Conservation (phyloP, 2,888 invertebrate species). For the Netelia virgata region DNA sequence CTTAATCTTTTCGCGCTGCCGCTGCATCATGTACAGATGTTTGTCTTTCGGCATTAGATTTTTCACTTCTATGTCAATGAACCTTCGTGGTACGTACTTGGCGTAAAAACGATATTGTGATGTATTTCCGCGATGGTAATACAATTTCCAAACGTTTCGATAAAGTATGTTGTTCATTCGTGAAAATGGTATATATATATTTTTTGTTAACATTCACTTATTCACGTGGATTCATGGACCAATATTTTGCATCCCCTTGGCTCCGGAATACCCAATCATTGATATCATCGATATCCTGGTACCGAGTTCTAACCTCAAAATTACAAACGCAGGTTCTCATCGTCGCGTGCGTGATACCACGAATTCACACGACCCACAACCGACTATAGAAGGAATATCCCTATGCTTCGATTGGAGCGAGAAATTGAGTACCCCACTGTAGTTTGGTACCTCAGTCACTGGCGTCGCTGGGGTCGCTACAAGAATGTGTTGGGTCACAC, state of each 20-base stretch:
- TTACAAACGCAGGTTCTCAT: background rate
- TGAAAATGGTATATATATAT: slow-evolving; percentile 16
- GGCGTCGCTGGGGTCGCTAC: too few relatives aligned
- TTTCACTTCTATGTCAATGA: background rate
- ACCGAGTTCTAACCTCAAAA: background rate
- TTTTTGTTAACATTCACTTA: background rate
- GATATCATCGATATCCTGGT: background rate
- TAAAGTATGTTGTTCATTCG: slow-evolving; percentile 55
- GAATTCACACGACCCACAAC: too few relatives aligned
- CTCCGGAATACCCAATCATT: background rate
- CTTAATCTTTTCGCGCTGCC: slow-evolving; percentile 51
- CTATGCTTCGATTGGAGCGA: too few relatives aligned
- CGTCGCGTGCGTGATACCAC: background rate
- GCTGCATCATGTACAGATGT: slow-evolving; percentile 44
- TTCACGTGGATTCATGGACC: background rate
- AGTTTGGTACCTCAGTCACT: too few relatives aligned
- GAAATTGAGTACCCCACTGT: too few relatives aligned
- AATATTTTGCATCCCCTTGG: background rate
- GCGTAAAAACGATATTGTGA: slow-evolving; percentile 34
- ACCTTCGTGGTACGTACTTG: slow-evolving; percentile 3
- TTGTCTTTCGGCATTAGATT: slow-evolving; percentile 53
- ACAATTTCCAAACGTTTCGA: slow-evolving; percentile 42
- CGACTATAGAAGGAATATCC: too few relatives aligned
- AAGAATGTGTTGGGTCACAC: too few relatives aligned
- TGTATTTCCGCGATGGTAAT: slow-evolving; percentile 29